Conservation (phyloP, 35 echinoderm and acorn worm species). For the Acanthaster planci region DNA sequence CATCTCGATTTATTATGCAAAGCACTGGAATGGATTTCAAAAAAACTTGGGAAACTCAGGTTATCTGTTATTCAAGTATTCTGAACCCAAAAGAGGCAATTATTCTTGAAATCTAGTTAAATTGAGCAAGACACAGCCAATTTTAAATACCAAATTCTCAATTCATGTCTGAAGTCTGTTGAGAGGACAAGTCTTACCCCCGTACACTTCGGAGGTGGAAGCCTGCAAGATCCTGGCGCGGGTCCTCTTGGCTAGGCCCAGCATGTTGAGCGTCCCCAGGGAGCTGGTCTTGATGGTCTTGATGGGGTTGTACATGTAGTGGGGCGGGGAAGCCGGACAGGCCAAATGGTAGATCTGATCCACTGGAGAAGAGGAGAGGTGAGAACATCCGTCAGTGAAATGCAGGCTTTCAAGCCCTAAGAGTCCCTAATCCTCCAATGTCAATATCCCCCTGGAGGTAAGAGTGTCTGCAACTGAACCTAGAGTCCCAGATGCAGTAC, state of each 20-base stretch:
- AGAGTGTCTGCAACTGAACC: too few relatives aligned
- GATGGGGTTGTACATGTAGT: slow-evolving; percentile 99
- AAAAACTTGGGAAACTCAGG: neutral
- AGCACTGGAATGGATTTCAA: too few relatives aligned
- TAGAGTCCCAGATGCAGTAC: too few relatives aligned
- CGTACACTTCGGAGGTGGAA: slow-evolving; percentile 98
- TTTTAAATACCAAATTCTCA: too few relatives aligned
- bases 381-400: too few relatives aligned
- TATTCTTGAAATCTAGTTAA: too few relatives aligned
- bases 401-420: too few relatives aligned
- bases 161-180: too few relatives aligned
- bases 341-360: slow-evolving; percentile 97
- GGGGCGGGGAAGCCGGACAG: slow-evolving; percentile 93
- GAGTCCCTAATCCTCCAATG: too few relatives aligned
- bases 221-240: slow-evolving; percentile 80
- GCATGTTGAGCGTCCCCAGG: slow-evolving; percentile 95
- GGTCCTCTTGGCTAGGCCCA: slow-evolving; percentile 84
- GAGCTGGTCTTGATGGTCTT: slow-evolving; percentile 99
- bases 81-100: neutral
- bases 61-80: neutral
- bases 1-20: too few relatives aligned
- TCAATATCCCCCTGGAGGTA: too few relatives aligned
- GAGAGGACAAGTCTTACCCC: slow-evolving; percentile 54
- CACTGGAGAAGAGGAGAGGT: slow-evolving; percentile 77
- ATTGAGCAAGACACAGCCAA: too few relatives aligned